Percentiles rank a stretch among this genome's conserved stretches.
These are phyloP conservation scores for Megamerina dolium DNA, from an alignment of 2,888 invertebrate genomes.

Conservation along the genomic window DNA sequence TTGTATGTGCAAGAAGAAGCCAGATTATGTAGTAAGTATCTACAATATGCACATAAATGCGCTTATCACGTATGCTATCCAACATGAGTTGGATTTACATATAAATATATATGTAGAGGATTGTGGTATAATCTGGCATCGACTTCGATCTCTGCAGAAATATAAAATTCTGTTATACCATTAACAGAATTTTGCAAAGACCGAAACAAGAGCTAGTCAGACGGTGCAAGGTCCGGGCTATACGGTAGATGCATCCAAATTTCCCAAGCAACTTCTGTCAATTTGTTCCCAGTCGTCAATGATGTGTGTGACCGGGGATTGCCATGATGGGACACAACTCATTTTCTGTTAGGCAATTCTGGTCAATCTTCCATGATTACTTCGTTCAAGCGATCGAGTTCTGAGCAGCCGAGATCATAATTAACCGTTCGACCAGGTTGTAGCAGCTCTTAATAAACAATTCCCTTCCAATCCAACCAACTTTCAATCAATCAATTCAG, in stretches of 20 bases:
- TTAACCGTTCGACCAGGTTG: no score
- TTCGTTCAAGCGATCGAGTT: neutral
- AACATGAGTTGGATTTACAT: no score
- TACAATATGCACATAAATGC: no score
- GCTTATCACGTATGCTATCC: no score
- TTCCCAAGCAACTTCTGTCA: neutral
- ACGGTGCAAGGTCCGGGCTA: neutral
- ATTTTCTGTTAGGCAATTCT: neutral
- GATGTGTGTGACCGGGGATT: neutral
- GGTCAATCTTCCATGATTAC: neutral
- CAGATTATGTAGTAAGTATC: no score
- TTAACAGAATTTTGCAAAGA: neutral
- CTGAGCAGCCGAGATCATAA: no score
- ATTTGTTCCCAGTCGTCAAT: neutral
- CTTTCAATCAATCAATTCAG: no score
- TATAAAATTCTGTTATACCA: no score
- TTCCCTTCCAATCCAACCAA: neutral
- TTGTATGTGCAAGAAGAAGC: no score
- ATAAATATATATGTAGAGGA: no score
- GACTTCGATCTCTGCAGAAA: no score
- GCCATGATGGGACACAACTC: neutral
- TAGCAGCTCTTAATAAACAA: neutral
- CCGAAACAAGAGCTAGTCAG: neutral
- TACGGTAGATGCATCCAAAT: neutral
- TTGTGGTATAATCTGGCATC: no score